A percentile compares a stretch with the other conserved stretches of the same genome.
Evolutionary conservation across 1,140 invertebrate species (phyloP).

Genomic region (Achatina immaculata): DNA sequence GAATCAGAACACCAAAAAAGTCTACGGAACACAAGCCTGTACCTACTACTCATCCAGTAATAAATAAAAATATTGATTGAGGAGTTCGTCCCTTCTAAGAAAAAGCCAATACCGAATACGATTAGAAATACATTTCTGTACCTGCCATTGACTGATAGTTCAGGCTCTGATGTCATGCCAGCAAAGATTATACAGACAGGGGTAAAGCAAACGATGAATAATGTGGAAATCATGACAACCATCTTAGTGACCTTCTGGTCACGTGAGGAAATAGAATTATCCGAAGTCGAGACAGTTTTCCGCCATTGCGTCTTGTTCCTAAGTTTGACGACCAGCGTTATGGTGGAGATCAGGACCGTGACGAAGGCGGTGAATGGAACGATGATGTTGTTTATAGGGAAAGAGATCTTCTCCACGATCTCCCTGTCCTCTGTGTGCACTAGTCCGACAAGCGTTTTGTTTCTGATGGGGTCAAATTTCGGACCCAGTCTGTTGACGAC

Average conservation of each 20-base stretch:
- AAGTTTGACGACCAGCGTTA: neutral
- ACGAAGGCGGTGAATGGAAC: neutral
- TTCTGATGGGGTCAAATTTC: neutral
- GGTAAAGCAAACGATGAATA: neutral
- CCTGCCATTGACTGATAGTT: neutral
- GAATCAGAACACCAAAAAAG: too few species aligned
- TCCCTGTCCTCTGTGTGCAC: neutral
- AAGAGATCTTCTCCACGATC: neutral
- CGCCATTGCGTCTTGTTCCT: neutral
- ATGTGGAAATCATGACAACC: neutral
- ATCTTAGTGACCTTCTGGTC: neutral
- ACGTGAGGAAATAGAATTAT: neutral
- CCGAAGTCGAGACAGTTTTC: neutral
- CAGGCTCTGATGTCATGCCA: neutral
- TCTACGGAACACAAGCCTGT: neutral
- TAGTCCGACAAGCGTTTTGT: neutral
- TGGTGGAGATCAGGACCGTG: neutral
- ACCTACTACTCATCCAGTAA: neutral
- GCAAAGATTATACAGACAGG: neutral
- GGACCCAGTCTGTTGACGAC: neutral
- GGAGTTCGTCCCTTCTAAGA: neutral
- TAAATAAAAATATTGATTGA: constrained; percentile 7
- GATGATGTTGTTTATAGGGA: neutral
- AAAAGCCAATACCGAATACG: neutral
- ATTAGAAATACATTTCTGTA: neutral